phyloP scores from a whole-genome alignment of 2,888 invertebrate genomes.

The Orgyia antiqua region DNA sequence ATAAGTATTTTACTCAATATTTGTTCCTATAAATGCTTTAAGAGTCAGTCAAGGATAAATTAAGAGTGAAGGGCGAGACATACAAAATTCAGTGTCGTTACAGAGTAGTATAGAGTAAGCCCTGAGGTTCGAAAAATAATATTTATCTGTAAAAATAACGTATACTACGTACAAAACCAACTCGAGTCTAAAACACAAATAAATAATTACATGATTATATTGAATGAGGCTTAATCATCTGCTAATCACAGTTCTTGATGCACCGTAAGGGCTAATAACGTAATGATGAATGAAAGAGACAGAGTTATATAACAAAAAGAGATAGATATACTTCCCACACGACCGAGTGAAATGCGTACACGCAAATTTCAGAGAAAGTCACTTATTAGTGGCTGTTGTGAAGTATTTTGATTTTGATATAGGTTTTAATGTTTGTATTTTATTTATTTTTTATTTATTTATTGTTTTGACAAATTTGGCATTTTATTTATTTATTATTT shows the following conservation, averaged over 20 bases:
- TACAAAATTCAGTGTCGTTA: too few relatives aligned
- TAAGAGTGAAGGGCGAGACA: too few relatives aligned
- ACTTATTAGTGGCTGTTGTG: slow-evolving; percentile 10
- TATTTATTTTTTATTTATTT: too few relatives aligned
- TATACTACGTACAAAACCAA: slow-evolving; percentile 63
- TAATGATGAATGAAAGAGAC: slow-evolving; percentile 58
- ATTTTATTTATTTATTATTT: too few relatives aligned
- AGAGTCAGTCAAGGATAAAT: too few relatives aligned
- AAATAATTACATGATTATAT: slow-evolving; percentile 75
- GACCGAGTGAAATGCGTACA: slow-evolving; percentile 29
- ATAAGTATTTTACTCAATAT: too few relatives aligned
- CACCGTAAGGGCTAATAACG: slow-evolving; percentile 58
- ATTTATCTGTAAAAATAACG: slow-evolving; percentile 21
- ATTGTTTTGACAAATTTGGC: too few relatives aligned
- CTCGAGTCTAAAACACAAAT: slow-evolving; percentile 71
- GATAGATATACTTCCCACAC: slow-evolving; percentile 21
- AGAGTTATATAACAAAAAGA: slow-evolving; percentile 20
- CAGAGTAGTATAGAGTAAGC: too few relatives aligned
- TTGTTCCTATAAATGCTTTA: too few relatives aligned
- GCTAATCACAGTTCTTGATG: slow-evolving; percentile 70
- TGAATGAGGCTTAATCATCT: slow-evolving; percentile 72
- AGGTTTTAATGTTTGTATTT: too few relatives aligned
- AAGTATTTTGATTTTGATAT: slow-evolving; percentile 7
- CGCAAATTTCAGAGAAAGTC: slow-evolving; percentile 43
- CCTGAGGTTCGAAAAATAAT: too few relatives aligned